These are phyloP conservation scores for Synanthedon tipuliformis DNA, from an alignment of 2,888 invertebrate species.

Conservation along the genomic window DNA sequence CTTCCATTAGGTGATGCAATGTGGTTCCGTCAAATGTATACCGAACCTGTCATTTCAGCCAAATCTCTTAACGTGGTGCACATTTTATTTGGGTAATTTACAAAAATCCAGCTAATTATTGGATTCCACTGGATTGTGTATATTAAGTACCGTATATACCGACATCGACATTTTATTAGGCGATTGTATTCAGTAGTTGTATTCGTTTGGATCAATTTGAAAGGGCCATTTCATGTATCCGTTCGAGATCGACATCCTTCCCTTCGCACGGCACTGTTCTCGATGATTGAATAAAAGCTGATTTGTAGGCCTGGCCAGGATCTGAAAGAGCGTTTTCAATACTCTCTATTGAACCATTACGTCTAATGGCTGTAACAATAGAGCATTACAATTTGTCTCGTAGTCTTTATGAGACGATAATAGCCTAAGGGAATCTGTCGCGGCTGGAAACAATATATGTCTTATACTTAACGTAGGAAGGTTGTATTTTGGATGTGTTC, in stretches of 20 bases:
- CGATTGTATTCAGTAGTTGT: no score
- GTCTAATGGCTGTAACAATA: conserved; percentile 61
- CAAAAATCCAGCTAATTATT: no score
- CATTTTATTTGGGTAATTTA: no score
- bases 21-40: conserved; percentile 34
- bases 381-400: conserved; percentile 63
- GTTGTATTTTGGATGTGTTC: conserved; percentile 24
- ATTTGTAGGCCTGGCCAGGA: conserved; percentile 37
- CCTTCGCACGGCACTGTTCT: conserved; percentile 40
- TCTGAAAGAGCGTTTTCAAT: conserved; percentile 59
- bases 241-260: conserved; percentile 50
- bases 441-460: conserved; percentile 25
- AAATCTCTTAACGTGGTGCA: no score
- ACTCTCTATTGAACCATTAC: conserved; percentile 61
- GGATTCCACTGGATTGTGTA: no score
- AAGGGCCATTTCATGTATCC: conserved; percentile 62
- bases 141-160: no score
- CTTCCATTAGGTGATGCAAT: conserved; percentile 5
- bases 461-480: conserved; percentile 31
- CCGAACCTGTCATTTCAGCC: no score
- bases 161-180: no score
- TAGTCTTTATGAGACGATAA: conserved; percentile 15
- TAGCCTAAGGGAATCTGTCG: conserved; percentile 15
- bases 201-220: conserved; percentile 43
- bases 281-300: conserved; percentile 50